Conservation (phyloP, 2,888 invertebrate genomes). For the Acanthacorydalis orientalis region DNA sequence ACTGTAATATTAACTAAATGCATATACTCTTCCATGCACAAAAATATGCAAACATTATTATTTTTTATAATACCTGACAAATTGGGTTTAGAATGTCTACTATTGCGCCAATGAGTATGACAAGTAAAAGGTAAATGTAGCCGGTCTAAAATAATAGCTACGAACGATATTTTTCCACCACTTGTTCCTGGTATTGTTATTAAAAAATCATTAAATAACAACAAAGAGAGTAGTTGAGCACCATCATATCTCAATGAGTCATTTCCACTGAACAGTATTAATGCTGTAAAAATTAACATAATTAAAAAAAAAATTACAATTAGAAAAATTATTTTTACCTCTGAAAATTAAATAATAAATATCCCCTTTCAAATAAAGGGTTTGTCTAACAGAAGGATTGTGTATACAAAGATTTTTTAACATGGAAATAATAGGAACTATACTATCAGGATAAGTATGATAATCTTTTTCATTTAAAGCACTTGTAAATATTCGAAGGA, state of each 20-base stretch:
- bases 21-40: too few relatives aligned
- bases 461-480: slow-evolving; percentile 28
- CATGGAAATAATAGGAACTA: slow-evolving; percentile 29
- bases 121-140: slow-evolving; percentile 31
- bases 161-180: slow-evolving; percentile 26
- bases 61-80: slow-evolving; percentile 15
- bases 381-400: slow-evolving; percentile 35
- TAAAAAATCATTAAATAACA: slow-evolving; percentile 30
- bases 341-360: slow-evolving; percentile 29
- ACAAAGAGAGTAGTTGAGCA: slow-evolving; percentile 29
- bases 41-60: not conserved
- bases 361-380: slow-evolving; percentile 32
- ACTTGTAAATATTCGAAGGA: slow-evolving; percentile 29
- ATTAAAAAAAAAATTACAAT: not conserved
- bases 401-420: slow-evolving; percentile 32
- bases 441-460: slow-evolving; percentile 32
- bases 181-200: slow-evolving; percentile 20
- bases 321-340: slow-evolving; percentile 20
- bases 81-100: slow-evolving; percentile 22
- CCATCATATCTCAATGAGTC: slow-evolving; percentile 31
- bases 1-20: slow-evolving; percentile 11
- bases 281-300: slow-evolving; percentile 21
- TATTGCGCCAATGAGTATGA: slow-evolving; percentile 29
- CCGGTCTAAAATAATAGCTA: slow-evolving; percentile 24
- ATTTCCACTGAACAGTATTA: slow-evolving; percentile 35